These are phyloP conservation scores for Momotus momota DNA, from an alignment of 2,797 vertebrate species.

Conservation along the genomic window DNA sequence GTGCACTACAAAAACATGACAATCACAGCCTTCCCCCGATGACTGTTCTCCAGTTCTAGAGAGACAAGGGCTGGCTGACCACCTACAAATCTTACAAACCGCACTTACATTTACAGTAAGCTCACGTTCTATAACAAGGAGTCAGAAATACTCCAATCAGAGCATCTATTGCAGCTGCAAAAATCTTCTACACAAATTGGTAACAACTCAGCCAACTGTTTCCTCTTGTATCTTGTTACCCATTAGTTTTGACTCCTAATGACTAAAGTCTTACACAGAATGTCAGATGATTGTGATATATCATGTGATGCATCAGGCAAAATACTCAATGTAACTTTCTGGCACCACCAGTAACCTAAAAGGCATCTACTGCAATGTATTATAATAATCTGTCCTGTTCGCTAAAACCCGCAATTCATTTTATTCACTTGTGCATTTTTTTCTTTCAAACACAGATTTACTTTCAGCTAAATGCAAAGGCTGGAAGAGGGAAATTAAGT, in stretches of 20 bases:
- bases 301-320: not conserved
- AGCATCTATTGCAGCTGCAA: slow-evolving; percentile 12
- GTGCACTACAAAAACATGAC: not conserved
- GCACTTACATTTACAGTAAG: slow-evolving; percentile 4
- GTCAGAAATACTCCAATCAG: slow-evolving; percentile 16
- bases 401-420: slow-evolving; percentile 2
- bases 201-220: not conserved
- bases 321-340: slow-evolving; percentile 10
- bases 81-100: slow-evolving; percentile 7
- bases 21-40: not conserved
- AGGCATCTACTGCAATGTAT: not conserved
- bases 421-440: not conserved
- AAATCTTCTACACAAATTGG: slow-evolving; percentile 4
- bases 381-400: not conserved
- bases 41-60: not conserved
- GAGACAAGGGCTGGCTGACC: not conserved
- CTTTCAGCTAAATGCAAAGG: not conserved
- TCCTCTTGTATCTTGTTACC: not conserved
- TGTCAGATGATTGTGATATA: not conserved
- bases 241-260: slow-evolving; percentile 2
- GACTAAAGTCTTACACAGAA: not conserved
- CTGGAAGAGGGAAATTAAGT: slow-evolving; percentile 11
- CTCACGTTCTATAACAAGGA: not conserved
- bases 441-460: not conserved
- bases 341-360: not conserved